A percentile compares a stretch with the other conserved stretches of the same genome.
phyloP scores from a whole-genome alignment of 2,888 invertebrate genomes.

The Andrena camellia region DNA sequence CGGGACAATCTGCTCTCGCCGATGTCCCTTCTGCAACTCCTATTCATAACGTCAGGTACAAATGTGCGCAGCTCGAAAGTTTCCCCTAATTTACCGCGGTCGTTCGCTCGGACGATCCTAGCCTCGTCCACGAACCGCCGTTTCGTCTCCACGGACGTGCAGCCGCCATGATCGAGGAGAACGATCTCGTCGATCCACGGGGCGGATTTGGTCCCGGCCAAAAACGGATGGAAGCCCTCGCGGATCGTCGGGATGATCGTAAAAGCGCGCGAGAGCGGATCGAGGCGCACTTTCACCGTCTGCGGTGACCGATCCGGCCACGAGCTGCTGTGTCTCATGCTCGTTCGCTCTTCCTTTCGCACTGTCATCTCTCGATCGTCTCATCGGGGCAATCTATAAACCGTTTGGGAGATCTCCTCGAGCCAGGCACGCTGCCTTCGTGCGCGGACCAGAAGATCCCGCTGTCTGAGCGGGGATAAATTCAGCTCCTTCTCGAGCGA shows the following conservation, averaged over 20 bases:
- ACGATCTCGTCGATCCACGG: constrained; percentile 58
- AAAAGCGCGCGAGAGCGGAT: constrained; percentile 78
- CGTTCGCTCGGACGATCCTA: neutral
- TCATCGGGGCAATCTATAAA: constrained; percentile 18
- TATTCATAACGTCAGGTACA: constrained; percentile 37
- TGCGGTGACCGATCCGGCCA: constrained; percentile 77
- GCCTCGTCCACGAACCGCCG: constrained; percentile 38
- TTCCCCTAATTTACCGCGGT: constrained; percentile 12
- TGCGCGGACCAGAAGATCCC: neutral
- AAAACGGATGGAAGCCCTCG: constrained; percentile 60
- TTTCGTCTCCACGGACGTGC: constrained; percentile 39
- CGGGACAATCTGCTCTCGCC: constrained; percentile 13
- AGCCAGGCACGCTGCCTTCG: too few relatives aligned
- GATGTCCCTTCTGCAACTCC: neutral
- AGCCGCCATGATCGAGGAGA: constrained; percentile 50
- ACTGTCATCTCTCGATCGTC: constrained; percentile 64
- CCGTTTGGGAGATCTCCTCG: neutral
- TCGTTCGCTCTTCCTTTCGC: constrained; percentile 54
- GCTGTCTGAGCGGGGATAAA: neutral
- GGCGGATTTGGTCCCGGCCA: constrained; percentile 30
- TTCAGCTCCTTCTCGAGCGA: neutral
- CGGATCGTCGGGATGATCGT: constrained; percentile 76
- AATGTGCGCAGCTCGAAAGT: constrained; percentile 37
- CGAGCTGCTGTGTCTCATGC: constrained; percentile 79
- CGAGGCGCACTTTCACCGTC: constrained; percentile 77